Evolutionary conservation across 2,888 invertebrate species (phyloP).

Genomic region (Acanthosepion pharaonis): DNA sequence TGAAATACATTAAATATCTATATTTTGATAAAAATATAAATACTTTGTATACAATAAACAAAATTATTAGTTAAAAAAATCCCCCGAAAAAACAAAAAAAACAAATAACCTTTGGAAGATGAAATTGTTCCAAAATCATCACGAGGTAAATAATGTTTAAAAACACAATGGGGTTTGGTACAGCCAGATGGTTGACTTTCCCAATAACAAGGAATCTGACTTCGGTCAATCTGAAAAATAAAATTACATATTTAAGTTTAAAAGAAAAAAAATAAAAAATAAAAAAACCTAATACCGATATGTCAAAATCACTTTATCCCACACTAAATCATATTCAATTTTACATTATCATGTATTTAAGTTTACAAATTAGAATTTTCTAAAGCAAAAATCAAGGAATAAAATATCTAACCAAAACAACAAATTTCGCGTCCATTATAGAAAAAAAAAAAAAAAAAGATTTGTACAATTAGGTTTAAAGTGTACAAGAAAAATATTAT

Average conservation of each 20-base stretch:
- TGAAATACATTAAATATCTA: too few relatives aligned
- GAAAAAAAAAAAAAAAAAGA: background rate
- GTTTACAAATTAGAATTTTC: too few relatives aligned
- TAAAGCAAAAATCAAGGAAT: too few relatives aligned
- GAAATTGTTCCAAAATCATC: slow-evolving; percentile 40
- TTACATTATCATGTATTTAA: too few relatives aligned
- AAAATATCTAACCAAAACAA: too few relatives aligned
- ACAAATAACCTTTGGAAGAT: background rate
- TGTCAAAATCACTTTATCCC: too few relatives aligned
- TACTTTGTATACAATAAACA: too few relatives aligned
- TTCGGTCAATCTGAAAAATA: slow-evolving; percentile 83
- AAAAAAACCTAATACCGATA: too few relatives aligned
- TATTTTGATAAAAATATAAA: too few relatives aligned
- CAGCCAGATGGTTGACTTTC: slow-evolving; percentile 89
- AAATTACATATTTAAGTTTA: background rate
- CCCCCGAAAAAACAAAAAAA: too few relatives aligned
- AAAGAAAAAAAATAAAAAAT: background rate
- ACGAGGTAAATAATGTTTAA: slow-evolving; percentile 80
- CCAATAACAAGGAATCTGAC: slow-evolving; percentile 89
- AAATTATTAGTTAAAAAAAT: too few relatives aligned
- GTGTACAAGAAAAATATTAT: background rate
- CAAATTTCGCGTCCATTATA: background rate
- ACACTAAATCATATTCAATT: too few relatives aligned
- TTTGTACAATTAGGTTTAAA: background rate
- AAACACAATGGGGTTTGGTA: slow-evolving; percentile 88